Percentiles rank a stretch among this genome's conserved stretches.
These are phyloP conservation scores for Sinopyrophorus schimmeli DNA, from an alignment of 2,888 invertebrate species.

Conservation along the genomic window DNA sequence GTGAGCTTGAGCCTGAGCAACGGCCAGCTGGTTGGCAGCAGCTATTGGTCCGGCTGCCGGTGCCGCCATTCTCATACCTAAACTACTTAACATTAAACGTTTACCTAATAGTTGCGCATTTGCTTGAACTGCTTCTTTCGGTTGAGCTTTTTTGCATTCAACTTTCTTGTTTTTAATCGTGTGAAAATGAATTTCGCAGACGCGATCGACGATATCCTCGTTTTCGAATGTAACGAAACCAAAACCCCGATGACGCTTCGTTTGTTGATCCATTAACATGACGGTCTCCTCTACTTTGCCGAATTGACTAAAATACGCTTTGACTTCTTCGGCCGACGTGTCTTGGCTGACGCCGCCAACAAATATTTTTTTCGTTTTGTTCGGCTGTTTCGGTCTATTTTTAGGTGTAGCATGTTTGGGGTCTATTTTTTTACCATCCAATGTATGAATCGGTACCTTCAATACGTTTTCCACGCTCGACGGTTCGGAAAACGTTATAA, in stretches of 20 bases:
- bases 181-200: conserved; percentile 93
- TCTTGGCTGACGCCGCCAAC: conserved; percentile 92
- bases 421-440: conserved; percentile 93
- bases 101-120: conserved; percentile 70
- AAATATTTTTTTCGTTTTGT: conserved; percentile 90
- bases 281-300: conserved; percentile 90
- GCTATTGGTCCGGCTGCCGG: conserved; percentile 59
- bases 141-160: conserved; percentile 91
- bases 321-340: conserved; percentile 88
- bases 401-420: conserved; percentile 93
- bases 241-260: conserved; percentile 87
- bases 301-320: conserved; percentile 87
- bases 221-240: conserved; percentile 91
- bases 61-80: conserved; percentile 69
- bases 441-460: conserved; percentile 85
- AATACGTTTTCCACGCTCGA: conserved; percentile 89
- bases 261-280: conserved; percentile 93
- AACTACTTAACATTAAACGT: conserved; percentile 70
- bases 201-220: conserved; percentile 88
- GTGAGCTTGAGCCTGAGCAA: conserved; percentile 57
- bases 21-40: conserved; percentile 63
- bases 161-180: conserved; percentile 90
- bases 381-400: conserved; percentile 81
- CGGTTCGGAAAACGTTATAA: conserved; percentile 92
- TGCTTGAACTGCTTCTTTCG: conserved; percentile 83